These are phyloP conservation scores for Diachasmimorpha longicaudata DNA, from an alignment of 1,140 invertebrate genomes.

Conservation along the genomic window DNA sequence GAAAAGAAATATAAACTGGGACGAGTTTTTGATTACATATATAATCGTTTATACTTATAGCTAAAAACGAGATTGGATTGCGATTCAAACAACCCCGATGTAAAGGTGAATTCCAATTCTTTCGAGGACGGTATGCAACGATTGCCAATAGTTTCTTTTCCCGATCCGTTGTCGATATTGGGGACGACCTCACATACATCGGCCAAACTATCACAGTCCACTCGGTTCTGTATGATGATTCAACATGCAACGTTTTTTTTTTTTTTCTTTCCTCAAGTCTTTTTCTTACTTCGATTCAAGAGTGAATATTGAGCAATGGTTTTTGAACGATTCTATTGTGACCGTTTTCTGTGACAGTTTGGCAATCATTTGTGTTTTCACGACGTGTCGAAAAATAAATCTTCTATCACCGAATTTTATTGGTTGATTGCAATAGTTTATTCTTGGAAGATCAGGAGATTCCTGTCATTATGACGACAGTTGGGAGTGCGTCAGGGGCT, in stretches of 20 bases:
- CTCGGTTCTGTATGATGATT: conserved; percentile 29
- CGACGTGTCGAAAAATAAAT: background rate
- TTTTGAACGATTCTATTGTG: background rate
- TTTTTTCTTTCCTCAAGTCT: background rate
- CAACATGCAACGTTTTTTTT: conserved; percentile 26
- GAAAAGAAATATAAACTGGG: background rate
- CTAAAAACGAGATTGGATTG: background rate
- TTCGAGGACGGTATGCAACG: conserved; percentile 39
- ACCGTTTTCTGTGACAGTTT: background rate
- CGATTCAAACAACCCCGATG: background rate
- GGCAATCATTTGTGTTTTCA: background rate
- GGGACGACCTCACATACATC: conserved; percentile 35
- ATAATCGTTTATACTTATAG: conserved; percentile 7
- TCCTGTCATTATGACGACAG: background rate
- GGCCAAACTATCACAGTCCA: conserved; percentile 17
- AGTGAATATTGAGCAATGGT: background rate
- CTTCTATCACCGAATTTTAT: background rate
- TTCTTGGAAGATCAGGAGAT: background rate
- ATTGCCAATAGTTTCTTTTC: conserved; percentile 43
- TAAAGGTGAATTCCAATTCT: conserved; percentile 14
- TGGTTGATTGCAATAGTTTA: background rate
- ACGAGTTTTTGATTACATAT: background rate
- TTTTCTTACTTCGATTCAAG: background rate
- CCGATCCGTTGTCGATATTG: conserved; percentile 41
- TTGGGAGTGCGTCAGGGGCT: background rate